Evolutionary conservation across 2,113 vertebrate species (phyloP).

Genomic region (Cichladusa arquata): DNA sequence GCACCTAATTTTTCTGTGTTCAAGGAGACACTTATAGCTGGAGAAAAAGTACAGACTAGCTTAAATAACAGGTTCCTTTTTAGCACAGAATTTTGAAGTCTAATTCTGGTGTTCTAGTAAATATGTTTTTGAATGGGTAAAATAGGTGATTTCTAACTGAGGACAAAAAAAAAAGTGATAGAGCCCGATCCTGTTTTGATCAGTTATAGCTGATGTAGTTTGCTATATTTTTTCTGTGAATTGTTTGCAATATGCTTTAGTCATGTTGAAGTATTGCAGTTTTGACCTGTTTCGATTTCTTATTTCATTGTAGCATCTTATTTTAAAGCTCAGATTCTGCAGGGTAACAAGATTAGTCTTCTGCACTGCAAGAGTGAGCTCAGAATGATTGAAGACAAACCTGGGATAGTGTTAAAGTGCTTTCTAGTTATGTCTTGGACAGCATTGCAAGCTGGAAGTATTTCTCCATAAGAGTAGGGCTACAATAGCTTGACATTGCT

Average conservation of each 20-base stretch:
- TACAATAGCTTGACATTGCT: constrained; percentile 5
- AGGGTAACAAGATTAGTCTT: constrained; percentile 37
- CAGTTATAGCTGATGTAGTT: background rate
- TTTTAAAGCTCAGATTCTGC: constrained; percentile 31
- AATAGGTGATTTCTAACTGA: background rate
- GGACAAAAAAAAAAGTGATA: background rate
- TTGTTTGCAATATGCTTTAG: constrained; percentile 10
- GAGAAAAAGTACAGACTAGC: background rate
- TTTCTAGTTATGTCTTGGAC: constrained; percentile 14
- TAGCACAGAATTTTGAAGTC: background rate
- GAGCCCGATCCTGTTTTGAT: background rate
- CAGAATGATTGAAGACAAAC: constrained; percentile 49
- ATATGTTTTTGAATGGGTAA: background rate
- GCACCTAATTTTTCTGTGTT: background rate
- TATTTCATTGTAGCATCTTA: constrained; percentile 36
- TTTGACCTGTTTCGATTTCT: constrained; percentile 24
- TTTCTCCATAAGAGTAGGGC: background rate
- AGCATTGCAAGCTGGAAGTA: background rate
- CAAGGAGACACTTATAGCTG: background rate
- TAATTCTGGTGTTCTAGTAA: background rate
- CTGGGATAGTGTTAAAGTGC: constrained; percentile 32
- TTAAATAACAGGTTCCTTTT: background rate
- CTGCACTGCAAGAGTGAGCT: background rate
- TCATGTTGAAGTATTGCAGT: constrained; percentile 20
- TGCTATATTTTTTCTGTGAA: background rate